Evolutionary conservation across 2,797 vertebrate species (phyloP).

Genomic region (Sardinella longiceps): DNA sequence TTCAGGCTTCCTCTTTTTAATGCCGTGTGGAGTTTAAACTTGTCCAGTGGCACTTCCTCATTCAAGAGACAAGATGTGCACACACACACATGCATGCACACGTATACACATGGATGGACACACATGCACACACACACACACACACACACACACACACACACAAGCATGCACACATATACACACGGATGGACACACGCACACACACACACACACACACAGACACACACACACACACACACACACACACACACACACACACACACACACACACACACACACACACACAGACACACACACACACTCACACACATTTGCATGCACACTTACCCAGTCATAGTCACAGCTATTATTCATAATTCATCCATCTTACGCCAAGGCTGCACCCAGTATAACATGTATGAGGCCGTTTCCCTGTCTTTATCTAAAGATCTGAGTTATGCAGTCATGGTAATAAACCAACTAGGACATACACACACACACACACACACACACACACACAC

Average conservation of each 20-base stretch:
- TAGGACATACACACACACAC: neutral
- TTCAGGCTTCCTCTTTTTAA: neutral
- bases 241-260: conserved; percentile 36
- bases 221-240: neutral
- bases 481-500: no score
- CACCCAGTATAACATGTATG: neutral
- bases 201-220: conserved; percentile 14
- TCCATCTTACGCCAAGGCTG: no score
- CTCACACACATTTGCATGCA: neutral
- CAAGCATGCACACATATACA: neutral
- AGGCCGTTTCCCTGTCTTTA: neutral
- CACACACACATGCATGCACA: conserved; percentile 38
- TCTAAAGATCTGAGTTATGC: no score
- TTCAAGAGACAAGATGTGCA: neutral
- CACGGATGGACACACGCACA: no score
- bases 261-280: neutral
- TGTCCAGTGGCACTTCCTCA: conserved; percentile 7
- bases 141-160: neutral
- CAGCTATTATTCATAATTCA: no score
- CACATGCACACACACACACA: no score
- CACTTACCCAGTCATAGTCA: no score
- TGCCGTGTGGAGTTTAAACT: conserved; percentile 9
- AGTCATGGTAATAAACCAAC: neutral
- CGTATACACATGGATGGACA: neutral
- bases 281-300: no score